These are phyloP conservation scores for Octonoba sinensis DNA, from an alignment of 2,888 invertebrate genomes.

Conservation along the genomic window DNA sequence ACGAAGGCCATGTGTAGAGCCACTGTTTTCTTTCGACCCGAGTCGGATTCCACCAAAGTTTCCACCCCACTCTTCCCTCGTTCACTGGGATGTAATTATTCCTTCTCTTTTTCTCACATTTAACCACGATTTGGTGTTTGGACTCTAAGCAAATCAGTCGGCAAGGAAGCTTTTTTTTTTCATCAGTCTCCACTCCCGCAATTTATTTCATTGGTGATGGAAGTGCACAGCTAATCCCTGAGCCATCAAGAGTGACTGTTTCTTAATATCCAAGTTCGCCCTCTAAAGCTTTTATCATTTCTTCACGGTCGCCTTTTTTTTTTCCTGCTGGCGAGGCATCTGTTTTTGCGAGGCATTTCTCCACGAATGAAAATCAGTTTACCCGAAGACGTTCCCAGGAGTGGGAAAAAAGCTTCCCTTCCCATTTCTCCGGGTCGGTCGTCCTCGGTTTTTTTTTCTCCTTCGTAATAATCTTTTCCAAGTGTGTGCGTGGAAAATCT, in stretches of 20 bases:
- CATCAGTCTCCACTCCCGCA: too few relatives aligned
- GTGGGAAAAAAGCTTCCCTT: conserved; percentile 16
- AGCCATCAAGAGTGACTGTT: conserved; percentile 26
- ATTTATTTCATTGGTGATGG: not conserved
- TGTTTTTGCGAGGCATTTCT: conserved; percentile 38
- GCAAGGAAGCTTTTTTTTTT: too few relatives aligned
- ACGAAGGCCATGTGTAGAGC: too few relatives aligned
- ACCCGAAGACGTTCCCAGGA: conserved; percentile 30
- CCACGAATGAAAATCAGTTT: conserved; percentile 61
- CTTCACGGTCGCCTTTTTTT: not conserved
- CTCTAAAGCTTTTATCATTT: conserved; percentile 52
- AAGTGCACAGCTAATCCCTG: conserved; percentile 27
- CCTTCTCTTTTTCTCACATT: too few relatives aligned
- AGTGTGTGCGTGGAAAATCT: conserved; percentile 42
- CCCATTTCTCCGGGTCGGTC: conserved; percentile 2
- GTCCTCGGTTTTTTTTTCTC: conserved; percentile 24
- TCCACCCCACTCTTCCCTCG: too few relatives aligned
- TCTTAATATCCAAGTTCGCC: conserved; percentile 22
- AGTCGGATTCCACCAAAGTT: too few relatives aligned
- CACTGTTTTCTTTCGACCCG: too few relatives aligned
- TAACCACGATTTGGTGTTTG: too few relatives aligned
- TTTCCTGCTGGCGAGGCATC: too few relatives aligned
- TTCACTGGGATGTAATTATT: too few relatives aligned
- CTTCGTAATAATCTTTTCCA: conserved; percentile 59
- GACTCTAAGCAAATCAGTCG: too few relatives aligned